Base-by-base conservation (phyloP, 2,888 invertebrate species). In the Apamea monoglypha region DNA sequence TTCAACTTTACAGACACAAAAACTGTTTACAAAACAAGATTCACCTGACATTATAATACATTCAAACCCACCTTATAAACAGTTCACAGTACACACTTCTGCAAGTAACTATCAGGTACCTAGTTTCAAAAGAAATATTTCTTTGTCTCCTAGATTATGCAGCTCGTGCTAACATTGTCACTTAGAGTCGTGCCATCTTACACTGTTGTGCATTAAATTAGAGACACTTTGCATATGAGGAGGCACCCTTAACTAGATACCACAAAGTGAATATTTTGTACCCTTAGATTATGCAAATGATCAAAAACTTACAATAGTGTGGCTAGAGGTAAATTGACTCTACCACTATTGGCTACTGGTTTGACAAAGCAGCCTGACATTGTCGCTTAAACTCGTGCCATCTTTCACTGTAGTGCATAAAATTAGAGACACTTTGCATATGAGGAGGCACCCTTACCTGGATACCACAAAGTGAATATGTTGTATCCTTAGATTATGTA, bases 381-480 rank as follows among this genome's bases (percentile, higher is more conserved):
- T 84, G 84, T 73, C 61, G n/a, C 50, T 59, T 29, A 47, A 18
- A n/a, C 85, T 69, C 68, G 73, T 84, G 81, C 74, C 85, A 74
- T 81, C 71, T 84, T 84, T 76, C 36, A 59, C 61, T 12, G 47
- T 78, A 66, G 77, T 83, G 83, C 53, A 84, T 84, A 74, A 66
- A 63, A 84, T 87, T 79, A 79, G 32, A 70, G 4, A 50, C n/a
- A 80, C 80, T 87, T 84, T 87, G 78, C 82, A 87, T 89, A 75
- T 82, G n/a, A 82, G 72, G 29, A 84, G 70, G 74, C 81, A 82
- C 87, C 85, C 89, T 77, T 78, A 78, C 68, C 59, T 6, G 61
- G 25, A 8, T 53, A 67, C 59, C 59, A 44, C 75, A 32, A 81
- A 72, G 29, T 44, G 44, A 61, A 67, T 66, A 63, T 47, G 44